Base-by-base conservation (phyloP, 2,888 invertebrate species). In the Scelioninae gen. 1 region DNA sequence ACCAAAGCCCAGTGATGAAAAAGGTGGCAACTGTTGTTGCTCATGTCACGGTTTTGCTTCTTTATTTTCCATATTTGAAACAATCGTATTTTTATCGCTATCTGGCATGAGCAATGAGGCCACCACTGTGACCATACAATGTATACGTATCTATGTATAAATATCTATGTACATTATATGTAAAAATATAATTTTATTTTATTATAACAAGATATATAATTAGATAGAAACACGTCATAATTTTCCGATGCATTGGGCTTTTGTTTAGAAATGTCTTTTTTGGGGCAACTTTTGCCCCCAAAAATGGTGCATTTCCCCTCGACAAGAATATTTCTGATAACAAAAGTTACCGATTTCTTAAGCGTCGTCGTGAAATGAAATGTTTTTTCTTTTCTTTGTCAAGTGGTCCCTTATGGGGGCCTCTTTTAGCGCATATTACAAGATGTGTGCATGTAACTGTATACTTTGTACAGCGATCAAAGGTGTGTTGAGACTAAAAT, bases 381-480 rank as follows among this genome's bases (percentile, higher is more conserved):
- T 43, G 62, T 74, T 63, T 74, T 78, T 40, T 34, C 45, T n/a
- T 72, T 72, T 66, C 13, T 81, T 68, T 66, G 63, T 15, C 40
- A 43, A 29, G 9, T n/a, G 76, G 68, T 51, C 75, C 56, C 9
- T 5, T 15, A 45, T 43, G 47, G 5, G 56, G 51, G 56, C 60
- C 66, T 10, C 23, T 66, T 72, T 77, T 75, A 68, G 56, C 72
- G 72, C 63, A 69, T 77, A 82, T 71, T 74, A 31, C 51, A 75
- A 51, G 47, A 79, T 87, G 86, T 87, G 83, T 88, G 89, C 89
- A 89, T 89, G 89, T 87, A 85, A 87, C 82, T 84, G 85, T 88
- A 78, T 85, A 84, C 58, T 51, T 58, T 79, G 66, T 72, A 66
- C 53, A 53, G 60, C 43, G 60, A 31, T 16, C 72, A 29, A 63